Percentiles rank a stretch among this genome's conserved stretches.
phyloP scores from a whole-genome alignment of 2,888 invertebrate species.

The Lasioglossum malachurum region DNA sequence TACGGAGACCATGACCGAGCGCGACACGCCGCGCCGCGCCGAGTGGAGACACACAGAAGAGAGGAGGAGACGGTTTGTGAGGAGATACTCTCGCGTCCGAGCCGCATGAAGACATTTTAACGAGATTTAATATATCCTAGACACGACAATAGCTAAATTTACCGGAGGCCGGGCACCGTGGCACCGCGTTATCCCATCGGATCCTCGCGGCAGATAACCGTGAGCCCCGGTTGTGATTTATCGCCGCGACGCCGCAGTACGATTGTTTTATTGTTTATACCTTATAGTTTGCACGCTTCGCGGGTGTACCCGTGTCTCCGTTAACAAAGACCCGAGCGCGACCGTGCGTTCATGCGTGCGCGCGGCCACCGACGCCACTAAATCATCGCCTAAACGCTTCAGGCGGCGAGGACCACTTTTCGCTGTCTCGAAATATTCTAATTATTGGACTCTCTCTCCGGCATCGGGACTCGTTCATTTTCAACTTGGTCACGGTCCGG shows the following conservation, averaged over 20 bases:
- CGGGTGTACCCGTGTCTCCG: constrained; percentile 45
- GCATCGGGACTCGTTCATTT: background rate
- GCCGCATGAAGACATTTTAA: constrained; percentile 75
- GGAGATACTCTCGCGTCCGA: background rate
- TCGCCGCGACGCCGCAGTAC: constrained; percentile 63
- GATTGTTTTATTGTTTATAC: constrained; percentile 78
- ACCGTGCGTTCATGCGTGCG: constrained; percentile 29
- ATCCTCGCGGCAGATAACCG: constrained; percentile 65
- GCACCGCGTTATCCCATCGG: constrained; percentile 57
- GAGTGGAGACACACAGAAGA: background rate
- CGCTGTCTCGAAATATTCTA: constrained; percentile 69
- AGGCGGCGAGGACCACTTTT: constrained; percentile 29
- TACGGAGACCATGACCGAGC: background rate
- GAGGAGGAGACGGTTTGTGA: background rate
- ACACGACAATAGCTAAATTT: constrained; percentile 80
- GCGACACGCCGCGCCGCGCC: background rate
- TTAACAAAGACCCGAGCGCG: constrained; percentile 52
- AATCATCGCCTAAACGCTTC: constrained; percentile 76
- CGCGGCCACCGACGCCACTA: constrained; percentile 55
- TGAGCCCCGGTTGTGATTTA: constrained; percentile 74
- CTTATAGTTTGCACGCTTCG: constrained; percentile 72
- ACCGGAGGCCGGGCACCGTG: constrained; percentile 60
- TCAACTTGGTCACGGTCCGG: background rate
- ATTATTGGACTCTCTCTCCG: constrained; percentile 53
- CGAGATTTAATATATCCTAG: constrained; percentile 77